Conservation (phyloP, 2,113 vertebrate genomes). For the Condylura cristata region DNA sequence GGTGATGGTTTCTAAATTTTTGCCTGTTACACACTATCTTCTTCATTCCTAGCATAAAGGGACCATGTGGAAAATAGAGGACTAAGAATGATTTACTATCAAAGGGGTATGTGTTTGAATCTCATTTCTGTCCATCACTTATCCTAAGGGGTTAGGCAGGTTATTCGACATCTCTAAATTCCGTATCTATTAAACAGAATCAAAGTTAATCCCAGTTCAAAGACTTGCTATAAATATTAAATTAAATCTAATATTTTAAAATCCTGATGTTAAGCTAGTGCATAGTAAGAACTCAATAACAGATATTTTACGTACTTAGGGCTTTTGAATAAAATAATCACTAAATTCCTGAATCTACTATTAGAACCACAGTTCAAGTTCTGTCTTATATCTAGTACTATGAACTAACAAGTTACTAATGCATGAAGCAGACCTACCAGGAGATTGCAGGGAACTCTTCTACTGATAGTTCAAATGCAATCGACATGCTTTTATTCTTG, state of each 20-base stretch:
- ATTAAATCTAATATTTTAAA: background rate
- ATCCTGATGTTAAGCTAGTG: background rate
- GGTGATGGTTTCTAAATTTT: background rate
- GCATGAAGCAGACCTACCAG: background rate
- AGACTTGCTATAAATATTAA: background rate
- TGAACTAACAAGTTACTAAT: background rate
- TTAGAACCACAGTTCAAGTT: background rate
- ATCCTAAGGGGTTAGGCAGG: background rate
- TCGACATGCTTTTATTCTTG: background rate
- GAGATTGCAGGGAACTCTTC: rapidly evolving
- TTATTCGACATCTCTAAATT: background rate
- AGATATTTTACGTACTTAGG: background rate
- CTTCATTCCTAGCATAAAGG: background rate
- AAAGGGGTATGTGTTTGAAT: background rate
- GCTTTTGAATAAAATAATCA: background rate
- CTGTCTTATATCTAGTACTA: background rate
- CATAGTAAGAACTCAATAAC: background rate
- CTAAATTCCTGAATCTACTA: background rate
- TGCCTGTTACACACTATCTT: background rate
- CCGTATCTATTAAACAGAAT: background rate
- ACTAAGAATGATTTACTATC: background rate
- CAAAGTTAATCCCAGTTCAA: background rate
- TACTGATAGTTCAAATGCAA: background rate
- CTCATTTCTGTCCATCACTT: background rate
- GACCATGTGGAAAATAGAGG: background rate